These are phyloP conservation scores for Tor tambroides DNA, from an alignment of 2,113 vertebrate species.

Conservation along the genomic window DNA sequence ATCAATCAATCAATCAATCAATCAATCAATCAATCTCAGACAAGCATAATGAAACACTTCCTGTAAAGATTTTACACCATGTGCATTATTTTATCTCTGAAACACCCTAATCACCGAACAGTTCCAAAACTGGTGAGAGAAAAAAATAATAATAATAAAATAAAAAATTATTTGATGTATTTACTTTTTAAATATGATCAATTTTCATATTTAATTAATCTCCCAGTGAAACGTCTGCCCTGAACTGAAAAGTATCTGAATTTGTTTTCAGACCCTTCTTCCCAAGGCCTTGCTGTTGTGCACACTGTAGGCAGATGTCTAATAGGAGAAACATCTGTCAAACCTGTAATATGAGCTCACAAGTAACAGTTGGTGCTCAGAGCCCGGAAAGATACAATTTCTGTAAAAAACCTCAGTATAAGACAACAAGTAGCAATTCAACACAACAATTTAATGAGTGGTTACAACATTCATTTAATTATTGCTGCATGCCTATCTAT, in stretches of 20 bases:
- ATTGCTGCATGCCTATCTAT: not conserved
- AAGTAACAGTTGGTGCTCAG: conserved; percentile 61
- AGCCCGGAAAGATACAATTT: conserved; percentile 45
- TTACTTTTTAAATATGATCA: too few relatives aligned
- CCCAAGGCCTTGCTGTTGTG: conserved; percentile 54
- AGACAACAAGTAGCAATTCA: not conserved
- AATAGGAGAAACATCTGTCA: conserved; percentile 70
- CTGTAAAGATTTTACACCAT: too few relatives aligned
- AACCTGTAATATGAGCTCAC: conserved; percentile 57
- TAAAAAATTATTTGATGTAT: too few relatives aligned
- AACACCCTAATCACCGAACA: not conserved
- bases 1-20: not conserved
- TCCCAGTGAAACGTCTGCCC: too few relatives aligned
- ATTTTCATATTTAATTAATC: too few relatives aligned
- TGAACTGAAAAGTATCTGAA: not conserved
- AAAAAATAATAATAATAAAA: too few relatives aligned
- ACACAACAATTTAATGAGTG: not conserved
- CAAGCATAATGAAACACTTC: too few relatives aligned
- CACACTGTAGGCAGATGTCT: conserved; percentile 51
- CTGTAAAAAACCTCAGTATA: conserved; percentile 28
- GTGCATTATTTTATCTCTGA: not conserved
- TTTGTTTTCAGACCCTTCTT: conserved; percentile 22
- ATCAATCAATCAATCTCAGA: too few relatives aligned
- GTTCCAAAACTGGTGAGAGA: not conserved
- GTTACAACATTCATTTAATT: not conserved